These are phyloP conservation scores for Arctocebus calabarensis DNA, from an alignment of 2,797 vertebrate genomes.

Conservation along the genomic window DNA sequence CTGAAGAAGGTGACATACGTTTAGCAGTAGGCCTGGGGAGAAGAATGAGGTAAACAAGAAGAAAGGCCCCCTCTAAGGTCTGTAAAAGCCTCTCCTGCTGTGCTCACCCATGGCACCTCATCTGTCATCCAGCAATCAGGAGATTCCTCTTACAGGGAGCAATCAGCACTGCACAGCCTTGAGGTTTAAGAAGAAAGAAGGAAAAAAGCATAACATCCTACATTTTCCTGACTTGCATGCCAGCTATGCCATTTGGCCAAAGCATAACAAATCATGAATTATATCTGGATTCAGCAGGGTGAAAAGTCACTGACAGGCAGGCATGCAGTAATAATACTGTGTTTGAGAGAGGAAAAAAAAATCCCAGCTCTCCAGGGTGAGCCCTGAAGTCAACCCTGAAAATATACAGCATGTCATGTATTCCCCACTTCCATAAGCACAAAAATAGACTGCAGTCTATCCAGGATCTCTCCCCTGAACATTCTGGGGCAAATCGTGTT, in stretches of 20 bases:
- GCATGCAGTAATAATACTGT: background rate
- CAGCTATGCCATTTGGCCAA: constrained; percentile 38
- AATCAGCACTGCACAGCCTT: background rate
- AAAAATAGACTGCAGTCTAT: background rate
- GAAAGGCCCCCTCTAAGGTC: background rate
- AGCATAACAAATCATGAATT: constrained; percentile 40
- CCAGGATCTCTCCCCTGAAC: background rate
- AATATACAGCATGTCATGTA: background rate
- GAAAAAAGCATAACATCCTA: background rate
- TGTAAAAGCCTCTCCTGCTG: constrained; percentile 36
- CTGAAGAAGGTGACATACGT: background rate
- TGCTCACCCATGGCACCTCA: background rate
- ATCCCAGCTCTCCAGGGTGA: background rate
- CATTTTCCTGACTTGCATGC: background rate
- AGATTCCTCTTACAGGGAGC: background rate
- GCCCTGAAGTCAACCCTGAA: background rate
- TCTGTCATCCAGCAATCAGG: background rate
- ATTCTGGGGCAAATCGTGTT: background rate
- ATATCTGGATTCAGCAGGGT: background rate
- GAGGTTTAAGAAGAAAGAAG: constrained; percentile 23
- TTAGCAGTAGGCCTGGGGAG: background rate
- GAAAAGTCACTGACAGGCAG: background rate
- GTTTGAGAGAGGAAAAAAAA: background rate
- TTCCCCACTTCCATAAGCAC: background rate
- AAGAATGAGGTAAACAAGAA: background rate